Evolutionary conservation across 2,888 invertebrate species (phyloP).

Genomic region (Petrolisthes cinctipes): DNA sequence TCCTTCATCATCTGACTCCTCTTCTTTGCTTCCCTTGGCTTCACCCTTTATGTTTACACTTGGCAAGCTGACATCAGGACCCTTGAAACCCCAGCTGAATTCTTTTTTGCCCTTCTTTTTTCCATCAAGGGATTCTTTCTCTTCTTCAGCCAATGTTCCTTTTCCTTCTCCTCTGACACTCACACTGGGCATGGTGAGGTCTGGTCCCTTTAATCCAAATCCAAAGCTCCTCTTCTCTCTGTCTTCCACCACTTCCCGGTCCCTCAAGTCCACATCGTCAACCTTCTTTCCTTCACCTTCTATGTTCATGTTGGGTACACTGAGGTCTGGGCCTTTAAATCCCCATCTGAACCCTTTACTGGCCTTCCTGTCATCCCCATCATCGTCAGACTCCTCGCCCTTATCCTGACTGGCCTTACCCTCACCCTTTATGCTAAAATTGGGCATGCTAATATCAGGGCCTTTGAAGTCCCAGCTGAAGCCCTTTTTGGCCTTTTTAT

Average conservation of each 20-base stretch:
- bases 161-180: neutral
- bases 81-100: conserved; percentile 43
- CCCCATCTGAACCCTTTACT: conserved; percentile 41
- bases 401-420: conserved; percentile 15
- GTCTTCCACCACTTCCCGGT: neutral
- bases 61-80: conserved; percentile 41
- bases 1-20: conserved; percentile 10
- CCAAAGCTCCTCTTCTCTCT: conserved; percentile 19
- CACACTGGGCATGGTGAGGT: conserved; percentile 33
- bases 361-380: neutral
- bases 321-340: conserved; percentile 49
- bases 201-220: conserved; percentile 36
- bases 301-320: conserved; percentile 29
- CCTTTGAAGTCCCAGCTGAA: conserved; percentile 33
- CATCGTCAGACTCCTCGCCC: neutral
- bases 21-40: conserved; percentile 19
- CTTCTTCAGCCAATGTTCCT: neutral
- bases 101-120: conserved; percentile 22
- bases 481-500: conserved; percentile 16
- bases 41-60: conserved; percentile 24
- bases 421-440: conserved; percentile 25
- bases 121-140: conserved; percentile 3
- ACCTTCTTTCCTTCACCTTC: conserved; percentile 16
- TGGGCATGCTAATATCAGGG: conserved; percentile 34
- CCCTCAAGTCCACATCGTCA: neutral